phyloP scores from a whole-genome alignment of 2,113 vertebrate genomes.

The Etia nguti region DNA sequence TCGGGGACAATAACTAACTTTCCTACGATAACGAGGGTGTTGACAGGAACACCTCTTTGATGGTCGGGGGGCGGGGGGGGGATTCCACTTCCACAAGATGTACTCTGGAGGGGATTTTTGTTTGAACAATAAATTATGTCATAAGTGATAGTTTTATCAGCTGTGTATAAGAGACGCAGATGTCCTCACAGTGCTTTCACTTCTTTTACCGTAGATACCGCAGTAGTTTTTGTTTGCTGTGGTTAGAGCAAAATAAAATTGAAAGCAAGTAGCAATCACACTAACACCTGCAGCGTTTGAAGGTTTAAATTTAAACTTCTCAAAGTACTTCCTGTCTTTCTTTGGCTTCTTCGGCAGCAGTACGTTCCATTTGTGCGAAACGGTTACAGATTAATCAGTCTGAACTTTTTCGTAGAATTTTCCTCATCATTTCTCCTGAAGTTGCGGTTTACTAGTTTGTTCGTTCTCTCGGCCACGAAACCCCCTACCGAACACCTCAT shows the following conservation, averaged over 20 bases:
- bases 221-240: background rate
- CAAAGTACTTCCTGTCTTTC: background rate
- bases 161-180: background rate
- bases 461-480: background rate
- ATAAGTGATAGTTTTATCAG: background rate
- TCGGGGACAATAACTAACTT: background rate
- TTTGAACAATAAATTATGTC: background rate
- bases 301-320: background rate
- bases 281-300: background rate
- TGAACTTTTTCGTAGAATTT: background rate
- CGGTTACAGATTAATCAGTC: background rate
- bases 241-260: background rate
- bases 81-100: background rate
- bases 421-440: background rate
- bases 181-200: background rate
- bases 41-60: conserved; percentile 44
- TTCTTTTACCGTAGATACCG: background rate
- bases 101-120: background rate
- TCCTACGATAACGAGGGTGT: background rate
- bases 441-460: background rate
- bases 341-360: background rate
- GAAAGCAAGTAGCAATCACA: background rate
- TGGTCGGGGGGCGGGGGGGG: background rate
- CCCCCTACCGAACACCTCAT: background rate
- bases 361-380: background rate